Base-by-base conservation (phyloP, 2,888 invertebrate genomes). In the Seira musarum region DNA sequence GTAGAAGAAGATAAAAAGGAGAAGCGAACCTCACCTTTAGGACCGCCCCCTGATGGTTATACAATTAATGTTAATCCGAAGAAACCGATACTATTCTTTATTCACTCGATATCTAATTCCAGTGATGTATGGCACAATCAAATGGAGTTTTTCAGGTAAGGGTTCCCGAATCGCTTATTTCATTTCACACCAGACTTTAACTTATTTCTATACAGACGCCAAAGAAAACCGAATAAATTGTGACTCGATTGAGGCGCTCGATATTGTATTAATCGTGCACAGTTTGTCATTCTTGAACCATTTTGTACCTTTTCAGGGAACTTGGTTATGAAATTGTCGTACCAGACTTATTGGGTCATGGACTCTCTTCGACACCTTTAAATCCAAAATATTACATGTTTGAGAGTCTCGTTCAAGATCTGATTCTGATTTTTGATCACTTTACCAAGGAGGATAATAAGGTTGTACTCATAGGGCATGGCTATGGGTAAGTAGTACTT, bases 301-400 rank as follows among this genome's bases (percentile, higher is more conserved):
- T n/a, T n/a, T n/a, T 92, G 46, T 89, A 90, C 53, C 92, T 91
- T 87, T 91, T 93, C 87, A 89, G 91, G 60, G 60, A 88, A 65
- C 89, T 89, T 82, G 93, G 92, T 0, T 92, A 91, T 88, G 92
- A 93, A 87, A 90, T 93, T 74, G 89, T 93, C 13, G 93, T 92
- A 0, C 92, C 93, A 15, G 93, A 93, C 87, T 89, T 93, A 88
- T 88, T 93, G 49, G 93, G 93, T 0, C 93, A 93, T 87, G 93
- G 93, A 0, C 90, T 91, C 87, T 93, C 93, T 87, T 90, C 91
- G 64, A 91, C 92, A 8, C 92, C 93, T 13, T 88, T 90, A 81
- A 89, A 90, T 80, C 87, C 90, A 1, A 88, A 88, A 71, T 90
- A 91, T 61, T 93, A 93, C 87, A 90, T 90, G 35, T 93, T 93